Base-by-base conservation (phyloP, 2,797 vertebrate species). In the Notamacropus eugenii region DNA sequence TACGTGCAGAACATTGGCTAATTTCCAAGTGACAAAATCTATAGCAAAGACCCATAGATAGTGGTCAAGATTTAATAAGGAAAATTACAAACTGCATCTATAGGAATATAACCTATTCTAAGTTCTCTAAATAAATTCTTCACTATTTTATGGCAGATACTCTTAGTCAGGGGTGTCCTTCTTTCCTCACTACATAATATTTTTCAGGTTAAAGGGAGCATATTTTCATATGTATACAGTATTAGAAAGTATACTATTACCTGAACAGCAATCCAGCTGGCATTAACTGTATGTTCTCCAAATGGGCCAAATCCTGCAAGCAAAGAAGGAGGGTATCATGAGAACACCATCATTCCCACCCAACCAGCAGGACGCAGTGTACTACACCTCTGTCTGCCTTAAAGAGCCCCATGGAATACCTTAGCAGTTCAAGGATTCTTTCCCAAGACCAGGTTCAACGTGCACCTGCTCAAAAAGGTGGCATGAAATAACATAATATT, bases 251-350 rank as follows among this genome's bases (percentile, higher is more conserved):
- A 16, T 0, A n/a, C 58, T 0, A 0, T 98, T 99, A 99, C 99
- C 99, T 99, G 99, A 1, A 99, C 99, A 8, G 99, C 99, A 55
- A 99, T 99, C 99, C 99, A 99, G 97, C 99, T 99, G 98, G 99
- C 99, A 3, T 99, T 99, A 27, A 99, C 99, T 0, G 99, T 97
- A 55, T 99, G 99, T 5, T 99, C 99, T 96, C 99, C 99, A 92
- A 99, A 99, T 0, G 99, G 99, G 29, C 99, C 99, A 93, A 99
- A 99, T 91, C 99, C 99, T 99, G 98, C 55, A 98, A 98, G 97
- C n/a, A 97, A 54, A 97, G 93, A 97, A 97, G 92, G 90, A 50
- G 92, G 40, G 58, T 54, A 40, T 97, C 94, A 98, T 59, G 27
- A 31, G 50, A 93, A 9, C 82, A 46, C 58, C 46, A 52, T 56